phyloP scores from a whole-genome alignment of 1,140 invertebrate species.

The Proales similis region DNA sequence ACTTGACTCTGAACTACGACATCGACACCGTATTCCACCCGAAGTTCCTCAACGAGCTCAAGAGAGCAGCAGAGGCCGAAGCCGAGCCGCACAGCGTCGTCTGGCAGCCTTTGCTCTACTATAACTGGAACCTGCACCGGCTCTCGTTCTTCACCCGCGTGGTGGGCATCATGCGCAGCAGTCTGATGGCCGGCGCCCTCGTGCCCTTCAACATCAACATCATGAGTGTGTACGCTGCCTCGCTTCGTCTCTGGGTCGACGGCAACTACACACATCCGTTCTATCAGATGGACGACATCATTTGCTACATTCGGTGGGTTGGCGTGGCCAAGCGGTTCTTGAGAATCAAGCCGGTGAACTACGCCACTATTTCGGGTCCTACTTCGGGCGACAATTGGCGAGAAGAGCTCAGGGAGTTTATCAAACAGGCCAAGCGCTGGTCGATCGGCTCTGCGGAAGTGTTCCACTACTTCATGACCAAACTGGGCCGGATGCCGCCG shows the following conservation, averaged over 20 bases:
- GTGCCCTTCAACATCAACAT: conserved; percentile 44
- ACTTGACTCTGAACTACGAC: too few relatives aligned
- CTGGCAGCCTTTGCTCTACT: background rate
- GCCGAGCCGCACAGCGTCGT: too few relatives aligned
- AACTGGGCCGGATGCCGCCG: conserved; percentile 40
- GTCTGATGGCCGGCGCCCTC: conserved; percentile 43
- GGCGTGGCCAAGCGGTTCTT: conserved; percentile 40
- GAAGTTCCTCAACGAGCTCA: too few relatives aligned
- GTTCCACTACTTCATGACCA: conserved; percentile 43
- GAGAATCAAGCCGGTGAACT: conserved; percentile 40
- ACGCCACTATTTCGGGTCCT: conserved; percentile 40
- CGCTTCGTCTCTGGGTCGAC: conserved; percentile 40
- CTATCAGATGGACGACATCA: conserved; percentile 43
- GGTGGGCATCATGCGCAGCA: conserved; percentile 40
- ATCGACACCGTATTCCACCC: too few relatives aligned
- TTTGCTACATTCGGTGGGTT: conserved; percentile 42
- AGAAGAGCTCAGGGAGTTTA: conserved; percentile 43
- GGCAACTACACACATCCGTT: conserved; percentile 41
- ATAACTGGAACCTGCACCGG: conserved; percentile 41
- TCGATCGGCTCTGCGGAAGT: conserved; percentile 43
- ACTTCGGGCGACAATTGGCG: conserved; percentile 39
- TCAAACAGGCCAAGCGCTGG: conserved; percentile 41
- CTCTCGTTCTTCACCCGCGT: conserved; percentile 42
- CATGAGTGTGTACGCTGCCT: conserved; percentile 42
- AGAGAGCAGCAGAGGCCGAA: too few relatives aligned